These are phyloP conservation scores for Spinus olivaceus DNA, from an alignment of 2,797 vertebrate species.

Conservation along the genomic window DNA sequence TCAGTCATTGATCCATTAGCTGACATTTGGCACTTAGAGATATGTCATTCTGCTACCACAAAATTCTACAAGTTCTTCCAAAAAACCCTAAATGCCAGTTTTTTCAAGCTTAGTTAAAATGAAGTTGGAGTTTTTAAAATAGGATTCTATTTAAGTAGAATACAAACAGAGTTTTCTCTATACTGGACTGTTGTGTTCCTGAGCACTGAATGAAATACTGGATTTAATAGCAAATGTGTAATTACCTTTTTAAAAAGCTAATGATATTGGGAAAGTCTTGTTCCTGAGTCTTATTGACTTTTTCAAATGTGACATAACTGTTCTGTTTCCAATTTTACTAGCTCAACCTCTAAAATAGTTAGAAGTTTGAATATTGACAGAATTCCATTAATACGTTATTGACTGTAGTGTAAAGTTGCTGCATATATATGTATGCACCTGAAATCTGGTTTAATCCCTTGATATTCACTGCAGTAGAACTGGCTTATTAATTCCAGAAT, in stretches of 20 bases:
- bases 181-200: background rate
- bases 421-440: background rate
- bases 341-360: background rate
- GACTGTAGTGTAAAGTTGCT: background rate
- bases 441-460: background rate
- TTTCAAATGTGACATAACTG: background rate
- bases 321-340: background rate
- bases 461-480: background rate
- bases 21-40: background rate
- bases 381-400: background rate
- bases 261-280: background rate
- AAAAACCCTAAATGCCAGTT: background rate
- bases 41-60: constrained; percentile 17
- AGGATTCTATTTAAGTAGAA: background rate
- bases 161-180: background rate
- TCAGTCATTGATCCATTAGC: background rate
- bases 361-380: background rate
- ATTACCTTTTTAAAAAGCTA: background rate
- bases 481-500: background rate
- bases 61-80: background rate
- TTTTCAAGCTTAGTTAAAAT: background rate
- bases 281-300: background rate
- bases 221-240: background rate
- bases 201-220: background rate
- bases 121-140: background rate